Evolutionary conservation across 2,113 vertebrate species (phyloP), one percentile per base, ranked within the genome.

Genomic region (Benitochromis conjunctus): DNA sequence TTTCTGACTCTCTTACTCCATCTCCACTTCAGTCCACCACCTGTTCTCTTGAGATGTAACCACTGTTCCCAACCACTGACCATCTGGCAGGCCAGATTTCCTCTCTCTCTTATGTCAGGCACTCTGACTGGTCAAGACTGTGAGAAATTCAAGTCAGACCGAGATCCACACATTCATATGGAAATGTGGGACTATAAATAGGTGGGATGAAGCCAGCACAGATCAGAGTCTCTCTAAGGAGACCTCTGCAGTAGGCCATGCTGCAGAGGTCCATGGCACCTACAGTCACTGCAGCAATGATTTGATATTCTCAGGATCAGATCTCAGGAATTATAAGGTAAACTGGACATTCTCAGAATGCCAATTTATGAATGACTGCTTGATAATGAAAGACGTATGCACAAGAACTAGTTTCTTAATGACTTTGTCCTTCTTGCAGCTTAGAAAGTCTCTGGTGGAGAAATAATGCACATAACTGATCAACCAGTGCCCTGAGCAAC

Each of bases 101-200:
- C 51, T 38, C 38, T 82, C 38, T 82, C 53, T 80, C 34, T 29
- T 11, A n/a, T 21, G 14, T 3, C 71, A 31, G 12, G 81, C 90
- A 88, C 90, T 87, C n/a, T 82, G 78, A 94, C 92, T 94, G 93
- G 94, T 64, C 88, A 5, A 85, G 43, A 95, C 53, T 94, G 94
- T 96, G 95, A 90, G 95, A 96, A 95, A 81, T 64, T 91, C 26
- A 77, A 80, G 7, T 54, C 36, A 92, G 87, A 24, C 87, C 76
- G 16, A 90, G 89, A 93, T 92, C 82, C 93, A 95, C 93, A 93
- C 84, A 92, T 94, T 94, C 83, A 94, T 76, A 94, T 93, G 93
- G 90, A 95, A 92, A 95, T 95, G 85, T 89, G 90, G 79, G 88
- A 93, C 79, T 95, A 95, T 96, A 95, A 95, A 95, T 92, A 94